Percentiles rank a stretch among this genome's conserved stretches.
phyloP scores from a whole-genome alignment of 2,113 vertebrate species.

The Eubucco bourcierii region DNA sequence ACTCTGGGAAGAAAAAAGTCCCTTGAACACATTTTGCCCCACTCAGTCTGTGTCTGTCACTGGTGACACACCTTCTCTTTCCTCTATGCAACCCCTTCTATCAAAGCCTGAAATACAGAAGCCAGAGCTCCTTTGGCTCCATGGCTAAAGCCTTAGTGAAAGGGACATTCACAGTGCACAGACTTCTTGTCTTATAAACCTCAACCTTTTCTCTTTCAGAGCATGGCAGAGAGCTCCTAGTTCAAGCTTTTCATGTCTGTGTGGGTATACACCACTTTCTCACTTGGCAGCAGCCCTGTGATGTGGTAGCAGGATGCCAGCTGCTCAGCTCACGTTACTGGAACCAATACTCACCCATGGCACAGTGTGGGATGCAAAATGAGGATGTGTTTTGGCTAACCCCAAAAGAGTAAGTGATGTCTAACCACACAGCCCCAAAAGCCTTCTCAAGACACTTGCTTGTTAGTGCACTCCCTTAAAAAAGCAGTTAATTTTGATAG shows the following conservation, averaged over 20 bases:
- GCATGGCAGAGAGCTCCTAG: background rate
- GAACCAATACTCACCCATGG: background rate
- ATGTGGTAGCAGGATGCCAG: background rate
- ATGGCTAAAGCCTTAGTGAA: background rate
- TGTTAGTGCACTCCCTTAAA: background rate
- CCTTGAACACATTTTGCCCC: background rate
- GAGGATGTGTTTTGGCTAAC: background rate
- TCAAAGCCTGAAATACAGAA: background rate
- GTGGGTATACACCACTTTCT: background rate
- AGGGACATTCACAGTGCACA: background rate
- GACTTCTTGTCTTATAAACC: background rate
- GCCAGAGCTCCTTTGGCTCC: background rate
- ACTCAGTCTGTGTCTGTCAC: background rate
- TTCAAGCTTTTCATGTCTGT: background rate
- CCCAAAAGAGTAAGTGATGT: background rate
- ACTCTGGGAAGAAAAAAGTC: background rate
- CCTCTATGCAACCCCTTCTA: background rate
- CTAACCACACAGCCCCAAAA: background rate
- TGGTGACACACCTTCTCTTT: background rate
- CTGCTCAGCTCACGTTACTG: background rate
- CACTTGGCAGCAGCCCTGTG: background rate
- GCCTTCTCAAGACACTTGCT: background rate
- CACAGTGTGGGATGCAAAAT: background rate
- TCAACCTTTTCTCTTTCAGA: background rate
- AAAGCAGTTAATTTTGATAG: background rate